Percentiles rank a stretch among this genome's conserved stretches.
phyloP scores from a whole-genome alignment of 2,797 vertebrate genomes.

The Austrolebias charrua region DNA sequence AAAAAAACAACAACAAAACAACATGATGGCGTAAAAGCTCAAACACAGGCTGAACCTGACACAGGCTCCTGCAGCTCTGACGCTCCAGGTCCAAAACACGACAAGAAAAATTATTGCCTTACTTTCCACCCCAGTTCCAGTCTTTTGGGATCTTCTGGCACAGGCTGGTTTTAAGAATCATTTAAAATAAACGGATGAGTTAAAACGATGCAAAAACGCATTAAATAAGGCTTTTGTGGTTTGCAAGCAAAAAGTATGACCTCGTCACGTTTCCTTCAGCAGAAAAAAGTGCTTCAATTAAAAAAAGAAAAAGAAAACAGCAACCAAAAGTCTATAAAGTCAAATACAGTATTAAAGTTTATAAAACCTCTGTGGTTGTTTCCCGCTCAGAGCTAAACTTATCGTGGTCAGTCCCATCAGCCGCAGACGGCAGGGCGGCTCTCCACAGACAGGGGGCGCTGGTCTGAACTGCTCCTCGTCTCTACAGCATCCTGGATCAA shows the following conservation, averaged over 20 bases:
- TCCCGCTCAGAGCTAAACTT: slow-evolving; percentile 47
- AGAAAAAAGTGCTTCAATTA: slow-evolving; percentile 61
- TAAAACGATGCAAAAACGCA: slow-evolving; percentile 30
- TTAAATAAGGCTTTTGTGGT: neutral
- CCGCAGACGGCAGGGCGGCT: slow-evolving; percentile 18
- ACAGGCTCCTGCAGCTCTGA: slow-evolving; percentile 15
- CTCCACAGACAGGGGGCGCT: neutral
- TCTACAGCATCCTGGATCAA: slow-evolving; percentile 4
- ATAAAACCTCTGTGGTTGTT: slow-evolving; percentile 57
- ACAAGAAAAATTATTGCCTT: neutral
- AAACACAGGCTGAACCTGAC: slow-evolving; percentile 2
- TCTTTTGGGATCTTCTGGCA: slow-evolving; percentile 16
- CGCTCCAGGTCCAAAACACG: neutral
- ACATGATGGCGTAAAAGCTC: slow-evolving; percentile 4
- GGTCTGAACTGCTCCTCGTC: neutral
- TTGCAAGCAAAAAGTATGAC: slow-evolving; percentile 20
- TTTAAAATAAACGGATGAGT: slow-evolving; percentile 37
- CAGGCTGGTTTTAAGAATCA: slow-evolving; percentile 28
- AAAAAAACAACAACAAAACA: neutral
- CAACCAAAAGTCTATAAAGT: slow-evolving; percentile 38
- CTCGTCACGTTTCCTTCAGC: slow-evolving; percentile 24
- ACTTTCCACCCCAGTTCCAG: neutral
- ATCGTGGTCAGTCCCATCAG: slow-evolving; percentile 39
- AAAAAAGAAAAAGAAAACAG: slow-evolving; percentile 27
- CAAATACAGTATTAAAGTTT: slow-evolving; percentile 29